Percentiles rank a stretch among this genome's conserved stretches.
phyloP scores from a whole-genome alignment of 2,113 vertebrate species.

The Neolamprologus sp. region DNA sequence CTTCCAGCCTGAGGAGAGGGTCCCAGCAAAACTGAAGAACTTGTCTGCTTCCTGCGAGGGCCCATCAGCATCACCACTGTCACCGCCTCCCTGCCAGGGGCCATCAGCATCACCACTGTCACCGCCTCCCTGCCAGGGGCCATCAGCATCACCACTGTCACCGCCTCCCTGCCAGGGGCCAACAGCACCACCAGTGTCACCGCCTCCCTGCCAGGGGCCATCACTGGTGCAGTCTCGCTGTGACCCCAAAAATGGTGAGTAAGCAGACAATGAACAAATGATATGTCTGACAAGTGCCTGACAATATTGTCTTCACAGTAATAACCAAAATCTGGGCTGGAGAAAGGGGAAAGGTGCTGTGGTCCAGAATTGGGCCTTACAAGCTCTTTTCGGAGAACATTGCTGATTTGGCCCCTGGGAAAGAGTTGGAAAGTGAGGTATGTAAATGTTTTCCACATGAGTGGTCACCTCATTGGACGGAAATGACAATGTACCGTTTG shows the following conservation, averaged over 20 bases:
- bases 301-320: too few relatives aligned
- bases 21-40: too few relatives aligned
- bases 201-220: fast-evolving
- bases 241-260: fast-evolving
- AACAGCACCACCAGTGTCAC: fast-evolving
- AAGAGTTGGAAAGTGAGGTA: neutral
- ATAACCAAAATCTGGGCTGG: too few relatives aligned
- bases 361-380: fast-evolving
- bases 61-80: fast-evolving
- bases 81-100: fast-evolving
- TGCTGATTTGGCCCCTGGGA: fast-evolving
- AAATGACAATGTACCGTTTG: fast-evolving
- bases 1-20: neutral
- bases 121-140: fast-evolving
- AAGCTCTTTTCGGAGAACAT: fast-evolving
- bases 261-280: neutral
- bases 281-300: too few relatives aligned
- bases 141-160: fast-evolving
- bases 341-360: fast-evolving
- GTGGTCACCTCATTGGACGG: fast-evolving
- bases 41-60: fast-evolving
- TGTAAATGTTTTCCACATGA: fast-evolving
- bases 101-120: fast-evolving
- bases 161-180: fast-evolving
- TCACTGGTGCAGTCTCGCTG: too few relatives aligned